phyloP scores from a whole-genome alignment of 30 jellyfish, hydroid and myxozoan genomes.

The Chironex yamaguchii region DNA sequence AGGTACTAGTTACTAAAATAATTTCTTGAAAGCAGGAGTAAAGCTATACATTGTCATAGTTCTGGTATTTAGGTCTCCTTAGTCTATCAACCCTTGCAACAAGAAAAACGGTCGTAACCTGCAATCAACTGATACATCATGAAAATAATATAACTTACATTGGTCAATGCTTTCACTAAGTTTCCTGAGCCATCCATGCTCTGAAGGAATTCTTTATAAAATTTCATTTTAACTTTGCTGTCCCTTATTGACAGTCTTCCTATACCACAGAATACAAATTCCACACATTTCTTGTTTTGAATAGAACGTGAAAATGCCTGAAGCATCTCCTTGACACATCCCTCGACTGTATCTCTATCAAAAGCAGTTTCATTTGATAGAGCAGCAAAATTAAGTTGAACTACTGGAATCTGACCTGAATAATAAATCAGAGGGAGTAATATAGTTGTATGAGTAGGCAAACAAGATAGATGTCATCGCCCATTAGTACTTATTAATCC shows the following conservation, averaged over 20 bases:
- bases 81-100: too few relatives aligned
- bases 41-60: too few relatives aligned
- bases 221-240: slow-evolving; percentile 89
- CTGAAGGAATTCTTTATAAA: slow-evolving; percentile 81
- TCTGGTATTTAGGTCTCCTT: too few relatives aligned
- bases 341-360: slow-evolving; percentile 92
- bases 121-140: too few relatives aligned
- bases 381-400: slow-evolving; percentile 85
- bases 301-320: slow-evolving; percentile 85
- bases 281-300: slow-evolving; percentile 69
- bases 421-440: neutral
- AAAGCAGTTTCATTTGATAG: slow-evolving; percentile 65
- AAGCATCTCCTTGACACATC: slow-evolving; percentile 89
- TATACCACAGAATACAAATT: slow-evolving; percentile 68
- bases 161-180: slow-evolving; percentile 72
- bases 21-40: too few relatives aligned
- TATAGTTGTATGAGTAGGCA: too few relatives aligned
- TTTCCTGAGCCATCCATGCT: slow-evolving; percentile 83
- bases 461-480: too few relatives aligned
- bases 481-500: too few relatives aligned
- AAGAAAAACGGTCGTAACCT: too few relatives aligned
- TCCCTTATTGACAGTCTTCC: slow-evolving; percentile 83
- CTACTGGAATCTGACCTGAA: slow-evolving; percentile 90
- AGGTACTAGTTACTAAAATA: too few relatives aligned
- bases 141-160: too few relatives aligned